Conservation (phyloP, 2,797 vertebrate genomes). For the Rhinatrema bivittatum region DNA sequence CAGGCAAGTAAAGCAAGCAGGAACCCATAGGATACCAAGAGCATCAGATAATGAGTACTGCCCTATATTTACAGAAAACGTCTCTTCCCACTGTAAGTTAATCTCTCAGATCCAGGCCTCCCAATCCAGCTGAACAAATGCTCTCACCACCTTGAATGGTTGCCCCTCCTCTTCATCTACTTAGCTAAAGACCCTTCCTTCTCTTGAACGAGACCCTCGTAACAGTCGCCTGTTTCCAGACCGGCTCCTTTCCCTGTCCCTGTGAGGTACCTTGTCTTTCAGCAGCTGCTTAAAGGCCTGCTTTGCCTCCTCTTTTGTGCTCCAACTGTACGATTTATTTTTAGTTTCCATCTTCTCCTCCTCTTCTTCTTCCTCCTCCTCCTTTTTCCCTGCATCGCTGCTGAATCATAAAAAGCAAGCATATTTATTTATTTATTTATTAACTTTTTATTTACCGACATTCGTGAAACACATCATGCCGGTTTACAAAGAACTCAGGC, state of each 20-base stretch:
- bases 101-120: not conserved
- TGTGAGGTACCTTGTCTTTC: conserved; percentile 46
- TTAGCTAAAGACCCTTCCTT: too few relatives aligned
- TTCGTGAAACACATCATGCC: too few relatives aligned
- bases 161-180: not conserved
- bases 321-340: conserved; percentile 38
- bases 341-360: conserved; percentile 16
- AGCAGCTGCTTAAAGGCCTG: conserved; percentile 57
- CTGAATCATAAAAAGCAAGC: not conserved
- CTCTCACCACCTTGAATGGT: not conserved
- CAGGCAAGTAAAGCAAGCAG: too few relatives aligned
- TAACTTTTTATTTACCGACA: too few relatives aligned
- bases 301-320: conserved; percentile 54
- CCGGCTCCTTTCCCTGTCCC: not conserved
- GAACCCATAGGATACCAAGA: too few relatives aligned
- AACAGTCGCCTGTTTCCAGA: too few relatives aligned
- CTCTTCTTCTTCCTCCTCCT: conserved; percentile 38
- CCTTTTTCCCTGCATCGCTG: conserved; percentile 31
- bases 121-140: not conserved
- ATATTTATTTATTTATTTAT: too few relatives aligned
- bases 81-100: not conserved
- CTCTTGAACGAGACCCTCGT: too few relatives aligned
- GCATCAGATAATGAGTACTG: too few relatives aligned
- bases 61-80: too few relatives aligned
- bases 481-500: too few relatives aligned